Percentiles rank a stretch among this genome's conserved stretches.
These are phyloP conservation scores for Noctilio leporinus DNA, from an alignment of 2,113 vertebrate species.

Conservation along the genomic window DNA sequence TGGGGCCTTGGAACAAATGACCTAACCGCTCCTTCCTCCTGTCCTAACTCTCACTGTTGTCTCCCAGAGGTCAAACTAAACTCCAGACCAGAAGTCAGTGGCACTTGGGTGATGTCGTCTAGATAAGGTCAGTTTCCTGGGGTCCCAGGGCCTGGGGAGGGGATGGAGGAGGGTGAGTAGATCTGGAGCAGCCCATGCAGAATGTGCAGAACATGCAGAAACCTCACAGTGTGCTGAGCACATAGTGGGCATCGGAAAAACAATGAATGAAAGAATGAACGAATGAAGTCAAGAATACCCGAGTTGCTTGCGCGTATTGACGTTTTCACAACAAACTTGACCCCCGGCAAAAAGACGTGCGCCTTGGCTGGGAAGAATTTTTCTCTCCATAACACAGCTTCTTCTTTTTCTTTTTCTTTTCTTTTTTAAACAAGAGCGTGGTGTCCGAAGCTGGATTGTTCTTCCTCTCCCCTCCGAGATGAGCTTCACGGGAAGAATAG, in stretches of 20 bases:
- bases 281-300: background rate
- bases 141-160: background rate
- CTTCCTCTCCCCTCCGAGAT: background rate
- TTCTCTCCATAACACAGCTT: background rate
- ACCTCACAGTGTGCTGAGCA: background rate
- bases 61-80: background rate
- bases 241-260: background rate
- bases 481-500: background rate
- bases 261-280: background rate
- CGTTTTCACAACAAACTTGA: background rate
- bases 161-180: background rate
- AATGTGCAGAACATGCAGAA: background rate
- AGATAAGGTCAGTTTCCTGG: background rate
- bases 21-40: background rate
- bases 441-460: background rate
- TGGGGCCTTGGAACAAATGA: background rate
- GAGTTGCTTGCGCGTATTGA: background rate
- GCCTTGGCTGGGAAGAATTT: background rate
- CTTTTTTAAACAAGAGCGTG: background rate
- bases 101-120: background rate
- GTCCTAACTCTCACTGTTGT: background rate
- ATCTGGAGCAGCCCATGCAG: background rate
- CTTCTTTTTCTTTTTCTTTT: too few relatives aligned
- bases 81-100: background rate
- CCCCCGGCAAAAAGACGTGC: background rate